A percentile compares a stretch with the other conserved stretches of the same genome.
phyloP scores from a whole-genome alignment of 2,113 vertebrate species.

The Leptosomus discolor region DNA sequence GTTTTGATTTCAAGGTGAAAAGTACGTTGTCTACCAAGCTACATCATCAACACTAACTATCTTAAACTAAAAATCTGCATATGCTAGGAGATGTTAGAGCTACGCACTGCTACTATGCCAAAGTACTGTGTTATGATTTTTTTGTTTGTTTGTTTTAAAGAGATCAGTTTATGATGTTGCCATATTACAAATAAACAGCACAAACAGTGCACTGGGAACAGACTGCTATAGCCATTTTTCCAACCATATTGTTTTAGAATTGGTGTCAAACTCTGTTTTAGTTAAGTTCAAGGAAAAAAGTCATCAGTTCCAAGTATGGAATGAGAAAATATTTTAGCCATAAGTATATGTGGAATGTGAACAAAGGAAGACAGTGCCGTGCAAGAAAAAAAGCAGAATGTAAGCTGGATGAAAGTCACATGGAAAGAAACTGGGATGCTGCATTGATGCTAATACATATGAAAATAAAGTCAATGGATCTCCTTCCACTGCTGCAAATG shows the following conservation, averaged over 20 bases:
- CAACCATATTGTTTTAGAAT: not conserved
- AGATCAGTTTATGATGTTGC: not conserved
- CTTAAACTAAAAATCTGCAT: not conserved
- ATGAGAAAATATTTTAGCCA: not conserved
- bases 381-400: not conserved
- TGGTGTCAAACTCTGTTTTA: not conserved
- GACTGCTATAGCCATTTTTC: not conserved
- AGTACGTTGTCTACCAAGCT: not conserved
- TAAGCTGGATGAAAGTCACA: not conserved
- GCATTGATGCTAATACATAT: not conserved
- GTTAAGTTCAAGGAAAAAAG: not conserved
- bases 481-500: not conserved
- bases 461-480: not conserved
- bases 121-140: too few relatives aligned
- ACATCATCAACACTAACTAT: not conserved
- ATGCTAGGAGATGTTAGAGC: not conserved
- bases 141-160: not conserved
- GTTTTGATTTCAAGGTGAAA: not conserved
- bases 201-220: not conserved
- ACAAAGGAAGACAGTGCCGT: not conserved
- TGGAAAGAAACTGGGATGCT: not conserved
- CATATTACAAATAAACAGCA: not conserved
- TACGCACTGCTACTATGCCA: not conserved
- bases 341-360: not conserved
- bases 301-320: not conserved